Conservation (phyloP, 2,888 invertebrate genomes). For the Eretmocerus hayati region DNA sequence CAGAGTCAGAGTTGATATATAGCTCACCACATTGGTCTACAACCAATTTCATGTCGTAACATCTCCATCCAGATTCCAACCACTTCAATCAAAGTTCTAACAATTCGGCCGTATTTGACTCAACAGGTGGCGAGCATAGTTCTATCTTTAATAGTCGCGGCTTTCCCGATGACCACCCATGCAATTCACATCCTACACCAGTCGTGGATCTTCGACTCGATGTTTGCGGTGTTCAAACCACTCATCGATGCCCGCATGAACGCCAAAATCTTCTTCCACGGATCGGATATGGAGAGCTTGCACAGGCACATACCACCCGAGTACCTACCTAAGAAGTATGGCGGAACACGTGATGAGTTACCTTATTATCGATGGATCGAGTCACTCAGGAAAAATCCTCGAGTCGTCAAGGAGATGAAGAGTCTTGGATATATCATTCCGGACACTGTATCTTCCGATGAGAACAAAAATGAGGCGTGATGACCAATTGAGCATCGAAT, state of each 20-base stretch:
- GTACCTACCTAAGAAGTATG: conserved; percentile 64
- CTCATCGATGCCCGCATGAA: conserved; percentile 63
- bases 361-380: conserved; percentile 70
- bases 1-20: no score
- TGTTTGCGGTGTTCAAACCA: conserved; percentile 72
- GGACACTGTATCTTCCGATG: conserved; percentile 27
- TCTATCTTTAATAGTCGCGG: conserved; percentile 48
- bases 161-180: conserved; percentile 66
- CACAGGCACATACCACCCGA: conserved; percentile 67
- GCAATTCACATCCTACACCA: conserved; percentile 74
- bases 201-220: conserved; percentile 74
- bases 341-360: conserved; percentile 63
- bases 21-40: no score
- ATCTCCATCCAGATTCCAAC: no score
- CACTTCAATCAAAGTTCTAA: no score
- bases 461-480: conserved; percentile 2
- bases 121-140: conserved; percentile 42
- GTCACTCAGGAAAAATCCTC: conserved; percentile 52
- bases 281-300: conserved; percentile 62
- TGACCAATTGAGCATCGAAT: background rate
- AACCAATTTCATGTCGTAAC: no score
- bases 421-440: conserved; percentile 57
- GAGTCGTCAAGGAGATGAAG: conserved; percentile 58
- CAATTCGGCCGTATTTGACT: background rate
- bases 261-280: conserved; percentile 63